A percentile compares a stretch with the other conserved stretches of the same genome.
Conservation (phyloP, 2,113 vertebrate genomes). For the Oreocharis arfaki region DNA sequence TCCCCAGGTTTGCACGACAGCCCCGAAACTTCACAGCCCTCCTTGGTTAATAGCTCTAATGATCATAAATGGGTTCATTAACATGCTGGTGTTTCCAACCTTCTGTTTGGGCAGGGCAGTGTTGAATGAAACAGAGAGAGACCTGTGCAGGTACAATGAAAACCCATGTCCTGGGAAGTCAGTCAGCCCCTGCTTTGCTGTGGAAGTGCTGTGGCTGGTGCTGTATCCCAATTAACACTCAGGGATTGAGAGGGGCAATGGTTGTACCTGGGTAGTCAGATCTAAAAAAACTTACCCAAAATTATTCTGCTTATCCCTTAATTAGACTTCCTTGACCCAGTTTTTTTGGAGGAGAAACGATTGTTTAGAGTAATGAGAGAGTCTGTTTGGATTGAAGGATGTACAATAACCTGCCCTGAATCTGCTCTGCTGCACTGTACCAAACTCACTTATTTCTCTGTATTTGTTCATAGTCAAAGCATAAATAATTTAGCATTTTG, state of each 20-base stretch:
- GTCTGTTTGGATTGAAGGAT: slow-evolving; percentile 3
- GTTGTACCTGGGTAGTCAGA: not conserved
- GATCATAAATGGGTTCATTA: not conserved
- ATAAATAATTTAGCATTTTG: slow-evolving; percentile 56
- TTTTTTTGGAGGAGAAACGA: not conserved
- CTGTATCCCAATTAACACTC: rapidly evolving
- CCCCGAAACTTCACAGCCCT: not conserved
- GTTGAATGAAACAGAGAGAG: not conserved
- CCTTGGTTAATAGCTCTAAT: not conserved
- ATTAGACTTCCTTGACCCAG: not conserved
- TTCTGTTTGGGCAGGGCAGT: not conserved
- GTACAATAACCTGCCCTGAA: not conserved
- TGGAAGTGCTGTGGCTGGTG: not conserved
- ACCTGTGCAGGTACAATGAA: not conserved
- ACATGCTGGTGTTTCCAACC: not conserved
- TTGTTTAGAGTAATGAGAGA: not conserved
- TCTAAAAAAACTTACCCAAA: not conserved
- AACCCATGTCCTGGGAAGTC: not conserved
- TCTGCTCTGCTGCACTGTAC: slow-evolving; percentile 14
- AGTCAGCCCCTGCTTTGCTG: not conserved
- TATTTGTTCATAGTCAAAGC: slow-evolving; percentile 52
- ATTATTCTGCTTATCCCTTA: not conserved
- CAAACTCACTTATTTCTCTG: slow-evolving; percentile 24
- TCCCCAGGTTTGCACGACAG: not conserved
- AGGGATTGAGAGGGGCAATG: not conserved